A percentile compares a stretch with the other conserved stretches of the same genome.
phyloP scores from a whole-genome alignment of 2,113 vertebrate genomes.

The Pterocles orientalis region DNA sequence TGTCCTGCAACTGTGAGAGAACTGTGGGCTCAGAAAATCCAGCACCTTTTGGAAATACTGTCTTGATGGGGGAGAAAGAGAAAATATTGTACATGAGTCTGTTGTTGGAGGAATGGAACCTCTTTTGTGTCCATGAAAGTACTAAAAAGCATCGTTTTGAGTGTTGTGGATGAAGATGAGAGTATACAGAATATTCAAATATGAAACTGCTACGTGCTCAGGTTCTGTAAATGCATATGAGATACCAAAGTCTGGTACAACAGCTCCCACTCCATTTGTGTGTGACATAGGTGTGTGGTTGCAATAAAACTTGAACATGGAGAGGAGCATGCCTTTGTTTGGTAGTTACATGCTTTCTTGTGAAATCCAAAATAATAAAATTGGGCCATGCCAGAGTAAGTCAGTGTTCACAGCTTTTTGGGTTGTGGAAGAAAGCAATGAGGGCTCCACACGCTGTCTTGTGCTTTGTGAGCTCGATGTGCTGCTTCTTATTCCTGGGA shows the following conservation, averaged over 20 bases:
- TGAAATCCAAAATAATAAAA: background rate
- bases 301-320: background rate
- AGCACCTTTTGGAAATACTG: background rate
- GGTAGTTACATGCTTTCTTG: background rate
- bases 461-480: background rate
- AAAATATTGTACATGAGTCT: background rate
- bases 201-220: slow-evolving; percentile 3
- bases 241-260: slow-evolving; percentile 17
- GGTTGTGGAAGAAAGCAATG: background rate
- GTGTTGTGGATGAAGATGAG: background rate
- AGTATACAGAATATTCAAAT: background rate
- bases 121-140: background rate
- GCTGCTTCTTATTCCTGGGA: background rate
- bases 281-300: background rate
- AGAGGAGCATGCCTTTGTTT: background rate
- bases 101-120: background rate
- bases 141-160: background rate
- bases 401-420: background rate
- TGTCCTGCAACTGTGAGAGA: background rate
- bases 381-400: background rate
- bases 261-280: background rate
- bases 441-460: background rate
- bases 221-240: background rate
- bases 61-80: background rate
- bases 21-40: background rate